A percentile compares a stretch with the other conserved stretches of the same genome.
phyloP scores from a whole-genome alignment of 2,888 invertebrate genomes.

The Ctena decussata region DNA sequence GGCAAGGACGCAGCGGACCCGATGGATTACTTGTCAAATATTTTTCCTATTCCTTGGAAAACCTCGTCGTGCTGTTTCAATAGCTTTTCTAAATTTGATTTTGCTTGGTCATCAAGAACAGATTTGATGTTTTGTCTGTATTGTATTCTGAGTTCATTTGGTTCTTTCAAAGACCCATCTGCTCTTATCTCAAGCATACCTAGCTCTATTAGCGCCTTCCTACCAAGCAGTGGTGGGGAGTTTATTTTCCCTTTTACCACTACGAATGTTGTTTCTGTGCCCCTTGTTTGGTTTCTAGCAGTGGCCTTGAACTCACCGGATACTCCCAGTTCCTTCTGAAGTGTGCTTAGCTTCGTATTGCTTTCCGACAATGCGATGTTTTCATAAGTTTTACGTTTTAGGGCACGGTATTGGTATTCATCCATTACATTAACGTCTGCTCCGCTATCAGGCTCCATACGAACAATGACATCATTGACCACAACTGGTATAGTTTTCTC shows the following conservation, averaged over 20 bases:
- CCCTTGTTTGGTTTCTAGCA: not conserved
- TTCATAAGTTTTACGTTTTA: not conserved
- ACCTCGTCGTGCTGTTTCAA: not conserved
- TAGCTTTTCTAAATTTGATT: not conserved
- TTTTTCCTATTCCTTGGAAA: not conserved
- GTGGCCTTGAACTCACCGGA: constrained; percentile 18
- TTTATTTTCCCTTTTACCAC: not conserved
- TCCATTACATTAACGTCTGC: not conserved
- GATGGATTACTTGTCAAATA: not conserved
- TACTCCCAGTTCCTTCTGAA: not conserved
- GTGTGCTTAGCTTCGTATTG: constrained; percentile 8
- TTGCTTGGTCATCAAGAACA: not conserved
- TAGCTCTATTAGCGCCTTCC: not conserved
- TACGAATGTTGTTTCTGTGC: not conserved
- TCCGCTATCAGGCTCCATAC: not conserved
- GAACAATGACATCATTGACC: constrained; percentile 5
- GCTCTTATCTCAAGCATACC: constrained; percentile 21
- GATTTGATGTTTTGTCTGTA: not conserved
- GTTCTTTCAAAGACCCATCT: constrained; percentile 10
- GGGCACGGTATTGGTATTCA: not conserved
- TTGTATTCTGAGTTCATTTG: constrained; percentile 5
- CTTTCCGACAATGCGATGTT: not conserved
- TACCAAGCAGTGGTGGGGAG: not conserved
- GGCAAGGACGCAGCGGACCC: no score
- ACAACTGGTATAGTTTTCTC: constrained; percentile 15